Evolutionary conservation across 2,797 vertebrate genomes (phyloP), one percentile per base, ranked within the genome.

Genomic region (Lagodon rhomboides): DNA sequence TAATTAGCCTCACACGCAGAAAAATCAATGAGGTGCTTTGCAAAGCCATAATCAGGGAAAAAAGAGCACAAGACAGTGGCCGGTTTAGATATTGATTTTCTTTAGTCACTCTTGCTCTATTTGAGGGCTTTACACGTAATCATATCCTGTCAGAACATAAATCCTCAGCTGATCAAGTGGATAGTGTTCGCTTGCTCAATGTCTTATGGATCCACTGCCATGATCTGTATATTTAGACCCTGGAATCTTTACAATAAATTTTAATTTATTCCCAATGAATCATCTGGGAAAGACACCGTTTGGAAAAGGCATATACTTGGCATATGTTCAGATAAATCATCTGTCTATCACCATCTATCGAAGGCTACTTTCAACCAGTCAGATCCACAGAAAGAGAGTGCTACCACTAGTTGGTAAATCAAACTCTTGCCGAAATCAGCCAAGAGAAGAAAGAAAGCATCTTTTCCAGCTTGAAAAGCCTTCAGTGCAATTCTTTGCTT

Each of bases 1-100:
- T 89, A 92, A 94, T 94, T 94, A 92, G 91, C 92, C 89, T 85
- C 83, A 30, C 66, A 3, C 7, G 22, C 63, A 56, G 74, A 46
- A 62, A 86, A 92, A 91, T 94, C 93, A 78, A 92, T 91, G 63
- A 55, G 56, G 70, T 70, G 79, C 79, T 86, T 75, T 68, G 74
- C 65, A 17, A 64, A 27, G 66, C 85, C 87, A 59, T 90, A 86
- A 88, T 60, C 44, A 16, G 75, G 56, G 62, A 73, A 84, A 71
- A 87, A 75, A 25, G 49, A 30, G 63, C 77, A 73, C 87, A 85
- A 88, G 51, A 49, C 70, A 66, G 22, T 41, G 74, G 68, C 43
- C 71, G 75, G 77, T 83, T 87, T 79, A 59, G 61, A 79, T 82
- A 81, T 72, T 51, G 73, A 80, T 85, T 89, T 79, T 77, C 67